phyloP scores from a whole-genome alignment of 2,888 invertebrate genomes.

The Drosophila dives region DNA sequence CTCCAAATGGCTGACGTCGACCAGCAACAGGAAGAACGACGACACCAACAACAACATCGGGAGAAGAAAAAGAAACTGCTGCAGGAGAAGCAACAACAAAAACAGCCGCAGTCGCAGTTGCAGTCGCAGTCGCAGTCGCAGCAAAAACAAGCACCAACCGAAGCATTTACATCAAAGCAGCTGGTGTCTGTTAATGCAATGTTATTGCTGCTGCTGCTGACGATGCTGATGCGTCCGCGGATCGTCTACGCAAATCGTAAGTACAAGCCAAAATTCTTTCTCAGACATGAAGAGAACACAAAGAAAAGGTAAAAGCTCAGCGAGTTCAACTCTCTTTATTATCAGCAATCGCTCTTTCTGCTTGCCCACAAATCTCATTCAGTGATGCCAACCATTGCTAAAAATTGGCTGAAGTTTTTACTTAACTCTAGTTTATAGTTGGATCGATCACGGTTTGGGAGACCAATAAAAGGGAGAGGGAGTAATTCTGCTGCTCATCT shows the following conservation, averaged over 20 bases:
- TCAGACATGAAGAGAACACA: not conserved
- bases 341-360: not conserved
- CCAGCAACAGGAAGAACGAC: conserved; percentile 12
- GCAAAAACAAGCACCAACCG: conserved; percentile 31
- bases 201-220: conserved; percentile 61
- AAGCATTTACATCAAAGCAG: conserved; percentile 30
- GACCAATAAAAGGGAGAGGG: not conserved
- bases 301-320: not conserved
- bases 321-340: not conserved
- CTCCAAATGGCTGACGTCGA: conserved; percentile 30
- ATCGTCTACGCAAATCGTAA: conserved; percentile 67
- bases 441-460: not conserved
- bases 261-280: conserved; percentile 31
- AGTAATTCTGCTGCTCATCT: not conserved
- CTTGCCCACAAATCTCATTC: not conserved
- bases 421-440: not conserved
- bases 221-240: conserved; percentile 59
- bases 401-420: not conserved
- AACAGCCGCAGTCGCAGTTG: conserved; percentile 9
- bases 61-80: conserved; percentile 13
- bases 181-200: conserved; percentile 58
- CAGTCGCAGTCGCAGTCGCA: conserved; percentile 24
- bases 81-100: conserved; percentile 13
- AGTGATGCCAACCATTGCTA: not conserved
- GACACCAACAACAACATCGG: conserved; percentile 40